phyloP scores from a whole-genome alignment of 2,113 vertebrate genomes.

The Zosterops borbonicus region DNA sequence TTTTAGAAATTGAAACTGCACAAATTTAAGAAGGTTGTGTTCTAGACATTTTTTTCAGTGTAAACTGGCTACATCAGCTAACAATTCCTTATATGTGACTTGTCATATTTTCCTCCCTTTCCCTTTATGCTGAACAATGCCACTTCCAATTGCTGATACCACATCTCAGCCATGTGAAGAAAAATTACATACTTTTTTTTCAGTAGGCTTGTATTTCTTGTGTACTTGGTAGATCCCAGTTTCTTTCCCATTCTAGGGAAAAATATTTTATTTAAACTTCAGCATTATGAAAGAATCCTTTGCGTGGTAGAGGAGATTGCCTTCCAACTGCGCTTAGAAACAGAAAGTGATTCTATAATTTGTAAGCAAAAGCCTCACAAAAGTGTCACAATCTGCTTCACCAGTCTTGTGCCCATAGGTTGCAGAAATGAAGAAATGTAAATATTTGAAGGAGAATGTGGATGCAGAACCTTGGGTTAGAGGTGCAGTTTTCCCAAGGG shows the following conservation, averaged over 20 bases:
- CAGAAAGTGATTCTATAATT: background rate
- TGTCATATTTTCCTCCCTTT: background rate
- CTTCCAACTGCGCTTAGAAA: background rate
- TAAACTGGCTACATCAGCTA: background rate
- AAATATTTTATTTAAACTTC: background rate
- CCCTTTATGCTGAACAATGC: background rate
- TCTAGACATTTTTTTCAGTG: background rate
- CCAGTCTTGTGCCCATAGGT: background rate
- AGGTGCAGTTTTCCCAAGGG: background rate
- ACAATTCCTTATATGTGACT: background rate
- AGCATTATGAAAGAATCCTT: background rate
- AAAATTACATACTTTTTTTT: background rate
- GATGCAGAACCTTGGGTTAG: background rate
- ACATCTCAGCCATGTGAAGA: background rate
- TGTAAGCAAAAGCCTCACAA: background rate
- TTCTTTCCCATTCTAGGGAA: background rate
- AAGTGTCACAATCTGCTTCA: background rate
- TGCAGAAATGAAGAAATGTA: background rate
- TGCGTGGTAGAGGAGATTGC: rapidly evolving
- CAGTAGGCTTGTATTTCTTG: background rate
- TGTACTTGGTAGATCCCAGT: background rate
- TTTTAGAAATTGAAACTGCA: background rate
- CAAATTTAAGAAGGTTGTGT: background rate
- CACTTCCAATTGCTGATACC: background rate
- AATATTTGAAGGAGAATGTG: background rate